Percentiles rank a stretch among this genome's conserved stretches.
Conservation (phyloP, 2,113 vertebrate species). For the Elgaria multicarinata region DNA sequence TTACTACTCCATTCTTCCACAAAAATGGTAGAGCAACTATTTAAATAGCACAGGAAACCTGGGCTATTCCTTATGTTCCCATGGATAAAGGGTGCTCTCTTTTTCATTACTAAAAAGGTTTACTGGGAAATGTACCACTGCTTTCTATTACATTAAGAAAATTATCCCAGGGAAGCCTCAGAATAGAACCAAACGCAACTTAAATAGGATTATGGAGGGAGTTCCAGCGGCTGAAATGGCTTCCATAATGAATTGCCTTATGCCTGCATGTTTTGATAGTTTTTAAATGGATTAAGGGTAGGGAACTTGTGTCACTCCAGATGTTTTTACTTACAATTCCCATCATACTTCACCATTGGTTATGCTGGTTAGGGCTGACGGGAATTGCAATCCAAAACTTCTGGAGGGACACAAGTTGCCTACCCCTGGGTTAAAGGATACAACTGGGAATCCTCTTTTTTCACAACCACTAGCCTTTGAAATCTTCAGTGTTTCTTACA, state of each 20-base stretch:
- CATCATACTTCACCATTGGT: no score
- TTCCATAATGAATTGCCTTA: background rate
- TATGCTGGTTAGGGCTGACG: background rate
- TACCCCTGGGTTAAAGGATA: background rate
- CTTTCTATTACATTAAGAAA: background rate
- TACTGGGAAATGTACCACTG: background rate
- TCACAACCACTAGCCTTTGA: background rate
- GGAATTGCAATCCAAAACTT: background rate
- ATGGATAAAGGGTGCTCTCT: background rate
- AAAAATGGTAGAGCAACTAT: conserved; percentile 23
- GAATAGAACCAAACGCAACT: background rate
- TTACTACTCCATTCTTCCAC: background rate
- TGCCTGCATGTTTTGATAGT: background rate
- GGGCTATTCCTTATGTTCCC: background rate
- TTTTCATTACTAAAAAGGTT: background rate
- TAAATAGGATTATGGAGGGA: background rate
- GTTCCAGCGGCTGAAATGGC: background rate
- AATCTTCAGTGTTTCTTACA: background rate
- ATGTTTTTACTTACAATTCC: no score
- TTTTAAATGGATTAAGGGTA: background rate
- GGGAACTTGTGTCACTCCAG: no score
- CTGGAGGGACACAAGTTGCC: background rate
- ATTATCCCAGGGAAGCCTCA: background rate
- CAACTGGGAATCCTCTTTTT: background rate
- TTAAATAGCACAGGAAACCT: background rate